Evolutionary conservation across 2,797 vertebrate species (phyloP), one percentile per base, ranked within the genome.

Genomic region (Neosalanx taihuensis): DNA sequence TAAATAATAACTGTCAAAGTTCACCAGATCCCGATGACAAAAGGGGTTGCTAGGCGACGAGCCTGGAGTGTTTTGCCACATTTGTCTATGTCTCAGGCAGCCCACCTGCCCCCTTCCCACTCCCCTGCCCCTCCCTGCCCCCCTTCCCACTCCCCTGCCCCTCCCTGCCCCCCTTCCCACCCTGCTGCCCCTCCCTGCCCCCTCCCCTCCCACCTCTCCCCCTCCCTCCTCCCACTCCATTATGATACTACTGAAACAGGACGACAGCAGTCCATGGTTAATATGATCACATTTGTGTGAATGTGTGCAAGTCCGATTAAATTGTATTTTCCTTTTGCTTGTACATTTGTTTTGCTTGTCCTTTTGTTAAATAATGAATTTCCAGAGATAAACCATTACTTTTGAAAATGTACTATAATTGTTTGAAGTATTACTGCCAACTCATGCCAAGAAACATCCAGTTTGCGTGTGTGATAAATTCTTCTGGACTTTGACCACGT

Each of bases 191-290:
- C 65, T 70, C 2, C 2, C 3, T 35, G 33, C 35, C 6, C 35
- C 35, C 35, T 79, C 79, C 65, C 72, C 74, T 81, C 2, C 37
- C 2, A 61, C 20, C 60, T 56, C 23, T 53, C 57, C 58, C 41
- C 37, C 6, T 63, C 46, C 31, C 46, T 64, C 85, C 86, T 86
- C 86, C 87, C 82, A 75, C 70, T 90, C 84, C 80, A 80, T 87
- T 87, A 87, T 90, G 87, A 92, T 91, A 93, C 92, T 93, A 93
- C 92, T 93, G 92, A 93, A 91, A 88, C 86, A 74, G 86, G 86
- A 81, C 75, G 73, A 88, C 80, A 83, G 56, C 85, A 80, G 81
- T 84, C 73, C 80, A 81, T 79, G 76, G 76, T 88, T 73, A 64
- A 85, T 78, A 81, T 85, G 31, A 61, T 89, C 37, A 15, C 17